A percentile compares a stretch with the other conserved stretches of the same genome.
phyloP scores from a whole-genome alignment of 1,140 invertebrate genomes.

The Andricus grossulariae region DNA sequence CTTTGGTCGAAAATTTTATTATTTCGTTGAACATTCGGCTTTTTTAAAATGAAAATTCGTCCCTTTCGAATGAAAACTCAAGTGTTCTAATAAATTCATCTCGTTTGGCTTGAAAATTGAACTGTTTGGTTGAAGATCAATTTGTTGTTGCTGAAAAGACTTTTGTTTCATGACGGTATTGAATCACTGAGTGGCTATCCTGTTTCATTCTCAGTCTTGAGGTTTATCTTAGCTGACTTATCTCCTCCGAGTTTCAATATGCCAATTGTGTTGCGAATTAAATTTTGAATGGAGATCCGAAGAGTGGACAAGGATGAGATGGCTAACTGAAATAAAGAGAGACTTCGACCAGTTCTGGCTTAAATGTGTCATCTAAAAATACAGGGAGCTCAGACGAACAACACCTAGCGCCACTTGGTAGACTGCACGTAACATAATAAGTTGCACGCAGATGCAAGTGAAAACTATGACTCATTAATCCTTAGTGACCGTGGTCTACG shows the following conservation, averaged over 20 bases:
- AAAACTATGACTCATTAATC: constrained; percentile 33
- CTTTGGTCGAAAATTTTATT: no score
- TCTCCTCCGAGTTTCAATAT: constrained; percentile 40
- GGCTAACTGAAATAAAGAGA: constrained; percentile 65
- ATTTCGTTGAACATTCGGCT: no score
- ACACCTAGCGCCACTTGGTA: constrained; percentile 18
- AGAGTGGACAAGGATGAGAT: not conserved
- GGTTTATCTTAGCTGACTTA: constrained; percentile 38
- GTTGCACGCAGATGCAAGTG: constrained; percentile 30
- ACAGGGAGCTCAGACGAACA: constrained; percentile 51
- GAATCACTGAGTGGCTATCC: constrained; percentile 41
- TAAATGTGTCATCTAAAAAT: constrained; percentile 75
- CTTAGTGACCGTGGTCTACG: constrained; percentile 1
- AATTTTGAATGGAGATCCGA: constrained; percentile 2
- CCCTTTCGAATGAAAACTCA: no score
- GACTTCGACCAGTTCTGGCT: constrained; percentile 61
- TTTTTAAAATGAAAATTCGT: no score
- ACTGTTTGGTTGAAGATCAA: no score
- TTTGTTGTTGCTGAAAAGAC: not conserved
- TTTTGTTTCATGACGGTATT: constrained; percentile 3
- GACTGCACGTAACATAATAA: constrained; percentile 32
- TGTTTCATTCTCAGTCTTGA: constrained; percentile 4
- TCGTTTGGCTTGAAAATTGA: no score
- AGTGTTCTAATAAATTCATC: no score
- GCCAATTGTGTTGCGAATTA: not conserved